Base-by-base conservation (phyloP, 2,113 vertebrate species). In the Notarius quadriscutis region DNA sequence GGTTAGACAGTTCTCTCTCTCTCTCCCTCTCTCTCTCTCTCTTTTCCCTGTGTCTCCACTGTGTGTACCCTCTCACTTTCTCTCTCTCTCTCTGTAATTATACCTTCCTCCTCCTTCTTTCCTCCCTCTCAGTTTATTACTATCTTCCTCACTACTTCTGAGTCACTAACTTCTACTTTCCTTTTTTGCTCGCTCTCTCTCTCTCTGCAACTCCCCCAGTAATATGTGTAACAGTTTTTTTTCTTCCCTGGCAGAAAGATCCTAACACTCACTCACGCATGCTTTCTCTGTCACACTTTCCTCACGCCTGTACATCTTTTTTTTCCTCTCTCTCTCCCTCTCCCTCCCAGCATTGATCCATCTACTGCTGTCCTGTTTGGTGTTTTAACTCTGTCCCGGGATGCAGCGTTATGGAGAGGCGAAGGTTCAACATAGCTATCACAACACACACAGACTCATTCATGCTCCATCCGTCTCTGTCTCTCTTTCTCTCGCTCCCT, bases 101-200 rank as follows among this genome's bases (percentile, higher is more conserved):
- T 95, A 95, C 93, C 93, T 94, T 93, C 90, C 88, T 92, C 91
- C 84, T 88, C 90, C 92, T 92, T 92, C 90, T 94, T 93, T 92
- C 94, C 94, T 93, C 93, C 94, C 93, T 93, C 91, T 92, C 91
- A 91, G 88, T 91, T 88, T 89, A 93, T 92, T 92, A 93, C 94
- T 94, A 94, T 94, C 91, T 94, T 95, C 93, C 93, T 94, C 93
- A 93, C 94, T 94, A 86, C 86, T 83, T 88, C 83, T 93, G 93
- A 94, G 87, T 93, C 93, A 92, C 88, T 87, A 81, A 90, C 75
- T 88, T 83, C 87, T 86, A 84, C 86, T 69, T 89, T 87, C 84
- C 83, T 55, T 60, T 89, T 84, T 67, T 82, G 71, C 57, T 55
- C 67, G 69, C 84, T 67, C 86, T 88, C 65, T 72, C 88, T 69